Evolutionary conservation across 2,888 invertebrate species (phyloP), one percentile per base, ranked within the genome.

Genomic region (Lepidocyrtoides sp.): DNA sequence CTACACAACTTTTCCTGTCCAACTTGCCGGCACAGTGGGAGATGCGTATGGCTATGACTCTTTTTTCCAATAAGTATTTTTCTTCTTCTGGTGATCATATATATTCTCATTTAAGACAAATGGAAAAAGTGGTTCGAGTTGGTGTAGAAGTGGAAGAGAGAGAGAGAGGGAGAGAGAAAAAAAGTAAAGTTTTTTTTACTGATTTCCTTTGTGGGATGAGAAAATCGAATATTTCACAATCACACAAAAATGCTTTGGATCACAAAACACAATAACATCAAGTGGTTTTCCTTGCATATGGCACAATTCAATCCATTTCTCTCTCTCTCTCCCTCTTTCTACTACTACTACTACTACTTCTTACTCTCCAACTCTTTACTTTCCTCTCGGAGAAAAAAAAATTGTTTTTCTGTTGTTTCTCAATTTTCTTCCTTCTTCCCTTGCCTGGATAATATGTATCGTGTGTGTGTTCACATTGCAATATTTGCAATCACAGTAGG

Each of bases 121-220:
- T 66, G 51, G 84, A 69, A 51, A 72, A 72, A 72, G 41, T 72
- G 72, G 41, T 44, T 23, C 48, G 48, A 20, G 41, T 48, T 72
- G 77, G 23, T 2, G 79, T 51, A 72, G 26, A 63, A 8, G 51
- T 1, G 5, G 20, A 51, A 82, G 12, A 26, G n/a, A 41, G 41
- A 10, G 41, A 41, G 41, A 41, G 41, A 41, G 51, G 51, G 14
- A n/a, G 2, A 26, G 1, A 60, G 60, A 26, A 5, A 20, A 57
- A 60, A 12, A 32, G 20, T 63, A 82, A 57, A 63, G 36, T 82
- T 82, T 57, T 41, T 60, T 23, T 79, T n/a, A n/a, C n/a, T 87
- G 87, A 87, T 87, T 87, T 87, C 87, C 87, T 87, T 66, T 79
- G 86, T 75, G 87, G 79, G 60, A 60, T 54, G 79, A 44, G 79